A percentile compares a stretch with the other conserved stretches of the same genome.
Evolutionary conservation across 1,140 invertebrate species (phyloP).

Genomic region (Callitettix versicolor): DNA sequence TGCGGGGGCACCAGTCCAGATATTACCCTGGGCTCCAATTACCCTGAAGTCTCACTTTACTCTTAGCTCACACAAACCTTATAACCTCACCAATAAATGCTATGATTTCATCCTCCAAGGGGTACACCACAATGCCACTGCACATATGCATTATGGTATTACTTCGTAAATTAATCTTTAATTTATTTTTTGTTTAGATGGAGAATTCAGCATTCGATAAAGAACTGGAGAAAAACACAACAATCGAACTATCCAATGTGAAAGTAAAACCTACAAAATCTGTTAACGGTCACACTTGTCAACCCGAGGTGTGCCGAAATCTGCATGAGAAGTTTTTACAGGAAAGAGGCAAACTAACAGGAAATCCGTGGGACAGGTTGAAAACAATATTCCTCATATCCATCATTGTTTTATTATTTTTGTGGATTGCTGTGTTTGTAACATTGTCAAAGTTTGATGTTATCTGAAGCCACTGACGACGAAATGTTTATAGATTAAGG

Average conservation of each 20-base stretch:
- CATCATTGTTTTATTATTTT: not conserved
- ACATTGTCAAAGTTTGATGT: not conserved
- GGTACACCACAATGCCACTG: too few species aligned
- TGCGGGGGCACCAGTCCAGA: too few species aligned
- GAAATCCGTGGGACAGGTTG: constrained; percentile 1
- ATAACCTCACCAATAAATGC: too few species aligned
- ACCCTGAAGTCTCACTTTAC: too few species aligned
- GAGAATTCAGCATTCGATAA: constrained; percentile 1
- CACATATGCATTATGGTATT: too few species aligned
- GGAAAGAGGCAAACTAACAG: constrained; percentile 1
- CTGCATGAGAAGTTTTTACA: not conserved
- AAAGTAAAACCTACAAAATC: not conserved
- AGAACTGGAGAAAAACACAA: not conserved
- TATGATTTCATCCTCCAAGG: too few species aligned
- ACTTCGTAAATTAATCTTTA: too few species aligned
- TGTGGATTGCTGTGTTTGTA: not conserved
- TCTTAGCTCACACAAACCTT: too few species aligned
- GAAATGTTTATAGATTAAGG: too few species aligned
- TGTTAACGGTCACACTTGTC: not conserved
- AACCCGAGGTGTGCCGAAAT: not conserved
- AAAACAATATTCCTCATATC: not conserved
- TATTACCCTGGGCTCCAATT: too few species aligned
- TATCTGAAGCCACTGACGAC: not conserved
- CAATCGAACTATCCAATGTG: not conserved
- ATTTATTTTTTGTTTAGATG: not conserved